These are phyloP conservation scores for Syrrhaptes paradoxus DNA, from an alignment of 2,113 vertebrate species.

Conservation along the genomic window DNA sequence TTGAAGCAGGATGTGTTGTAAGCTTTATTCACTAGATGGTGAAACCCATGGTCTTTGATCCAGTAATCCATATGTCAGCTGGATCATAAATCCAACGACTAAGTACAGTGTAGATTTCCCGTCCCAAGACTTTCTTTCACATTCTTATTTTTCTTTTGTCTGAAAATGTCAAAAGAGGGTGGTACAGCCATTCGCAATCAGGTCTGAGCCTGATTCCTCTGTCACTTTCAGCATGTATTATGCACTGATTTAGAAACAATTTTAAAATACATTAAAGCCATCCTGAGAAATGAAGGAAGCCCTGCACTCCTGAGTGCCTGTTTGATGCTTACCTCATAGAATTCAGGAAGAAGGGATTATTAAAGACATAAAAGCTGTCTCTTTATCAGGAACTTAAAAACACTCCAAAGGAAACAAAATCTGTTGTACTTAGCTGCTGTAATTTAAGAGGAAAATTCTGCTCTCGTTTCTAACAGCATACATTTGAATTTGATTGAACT, in stretches of 20 bases:
- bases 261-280: constrained; percentile 12
- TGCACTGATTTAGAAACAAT: neutral
- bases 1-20: neutral
- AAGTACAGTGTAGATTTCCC: neutral
- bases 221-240: neutral
- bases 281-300: neutral
- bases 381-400: constrained; percentile 46
- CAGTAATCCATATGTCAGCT: neutral
- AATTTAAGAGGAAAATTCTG: constrained; percentile 12
- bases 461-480: neutral
- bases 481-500: constrained; percentile 56
- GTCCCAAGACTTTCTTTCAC: neutral
- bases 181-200: neutral
- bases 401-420: constrained; percentile 45
- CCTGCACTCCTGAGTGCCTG: neutral
- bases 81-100: neutral
- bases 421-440: constrained; percentile 34
- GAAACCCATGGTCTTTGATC: neutral
- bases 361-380: constrained; percentile 41
- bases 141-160: neutral
- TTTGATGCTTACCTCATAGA: neutral
- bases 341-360: constrained; percentile 21
- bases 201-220: neutral
- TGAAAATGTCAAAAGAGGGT: neutral
- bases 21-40: neutral